phyloP scores from a whole-genome alignment of 2,888 invertebrate species.

The Xestia c-nigrum region DNA sequence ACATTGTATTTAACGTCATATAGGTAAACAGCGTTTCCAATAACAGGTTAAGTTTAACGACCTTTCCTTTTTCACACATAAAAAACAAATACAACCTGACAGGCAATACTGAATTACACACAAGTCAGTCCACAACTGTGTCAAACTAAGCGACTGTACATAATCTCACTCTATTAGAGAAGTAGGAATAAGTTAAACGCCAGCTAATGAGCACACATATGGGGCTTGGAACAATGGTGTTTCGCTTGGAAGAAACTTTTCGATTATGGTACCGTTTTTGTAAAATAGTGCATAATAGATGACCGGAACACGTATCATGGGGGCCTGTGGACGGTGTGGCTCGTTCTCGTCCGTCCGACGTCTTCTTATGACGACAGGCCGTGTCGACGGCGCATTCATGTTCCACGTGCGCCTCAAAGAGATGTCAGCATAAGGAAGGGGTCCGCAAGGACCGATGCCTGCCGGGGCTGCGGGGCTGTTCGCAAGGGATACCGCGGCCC shows the following conservation, averaged over 20 bases:
- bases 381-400: no score
- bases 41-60: constrained; percentile 2
- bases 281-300: not conserved
- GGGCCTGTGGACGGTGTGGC: no score
- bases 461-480: no score
- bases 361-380: no score
- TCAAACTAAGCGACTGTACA: constrained; percentile 12
- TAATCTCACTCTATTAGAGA: constrained; percentile 20
- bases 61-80: not conserved
- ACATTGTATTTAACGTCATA: not conserved
- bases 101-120: constrained; percentile 1
- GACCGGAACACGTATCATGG: not conserved
- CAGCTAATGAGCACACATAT: constrained; percentile 23
- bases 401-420: no score
- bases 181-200: constrained; percentile 21
- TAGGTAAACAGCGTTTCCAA: not conserved
- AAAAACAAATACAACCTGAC: constrained; percentile 15
- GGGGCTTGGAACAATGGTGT: not conserved
- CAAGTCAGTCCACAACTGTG: constrained; percentile 28
- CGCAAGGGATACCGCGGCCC: no score
- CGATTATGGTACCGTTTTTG: not conserved
- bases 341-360: no score
- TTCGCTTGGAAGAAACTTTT: not conserved
- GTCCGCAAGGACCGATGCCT: no score
- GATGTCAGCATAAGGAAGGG: no score